Percentiles rank a stretch among this genome's conserved stretches.
These are phyloP conservation scores for Anolis sagrei DNA, from an alignment of 2,113 vertebrate genomes.

Conservation along the genomic window DNA sequence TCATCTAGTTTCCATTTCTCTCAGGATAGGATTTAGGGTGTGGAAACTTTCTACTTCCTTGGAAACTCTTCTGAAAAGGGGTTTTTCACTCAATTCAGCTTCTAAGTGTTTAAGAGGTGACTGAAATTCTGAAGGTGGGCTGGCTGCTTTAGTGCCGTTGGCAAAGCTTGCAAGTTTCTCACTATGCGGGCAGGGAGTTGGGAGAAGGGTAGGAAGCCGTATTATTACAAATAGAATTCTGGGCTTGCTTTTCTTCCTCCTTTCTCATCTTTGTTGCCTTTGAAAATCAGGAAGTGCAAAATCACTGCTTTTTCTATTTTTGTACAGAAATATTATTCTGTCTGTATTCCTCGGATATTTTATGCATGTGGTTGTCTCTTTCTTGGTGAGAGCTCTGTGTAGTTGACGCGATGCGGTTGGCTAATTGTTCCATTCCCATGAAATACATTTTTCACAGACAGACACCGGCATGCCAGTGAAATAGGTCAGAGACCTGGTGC, in stretches of 20 bases:
- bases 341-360: constrained; percentile 52
- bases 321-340: constrained; percentile 64
- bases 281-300: constrained; percentile 68
- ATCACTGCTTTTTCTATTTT: constrained; percentile 58
- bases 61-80: constrained; percentile 83
- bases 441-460: constrained; percentile 14
- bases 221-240: constrained; percentile 70
- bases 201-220: constrained; percentile 59
- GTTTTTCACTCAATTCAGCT: constrained; percentile 82
- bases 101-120: constrained; percentile 87
- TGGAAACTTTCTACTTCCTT: constrained; percentile 86
- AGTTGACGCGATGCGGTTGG: not conserved
- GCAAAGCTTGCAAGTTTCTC: constrained; percentile 75
- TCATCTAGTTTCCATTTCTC: constrained; percentile 77
- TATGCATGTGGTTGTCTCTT: constrained; percentile 37
- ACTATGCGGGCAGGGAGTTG: constrained; percentile 68
- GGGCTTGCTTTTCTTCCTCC: constrained; percentile 64
- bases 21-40: constrained; percentile 77
- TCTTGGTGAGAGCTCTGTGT: constrained; percentile 38
- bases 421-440: constrained; percentile 31
- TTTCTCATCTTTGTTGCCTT: constrained; percentile 55
- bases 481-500: constrained; percentile 23
- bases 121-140: constrained; percentile 81
- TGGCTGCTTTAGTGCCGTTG: constrained; percentile 73
- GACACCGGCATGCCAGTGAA: not conserved